A percentile compares a stretch with the other conserved stretches of the same genome.
These are phyloP conservation scores for Cataglyphis albicans DNA, from an alignment of 2,888 invertebrate species.

Conservation along the genomic window DNA sequence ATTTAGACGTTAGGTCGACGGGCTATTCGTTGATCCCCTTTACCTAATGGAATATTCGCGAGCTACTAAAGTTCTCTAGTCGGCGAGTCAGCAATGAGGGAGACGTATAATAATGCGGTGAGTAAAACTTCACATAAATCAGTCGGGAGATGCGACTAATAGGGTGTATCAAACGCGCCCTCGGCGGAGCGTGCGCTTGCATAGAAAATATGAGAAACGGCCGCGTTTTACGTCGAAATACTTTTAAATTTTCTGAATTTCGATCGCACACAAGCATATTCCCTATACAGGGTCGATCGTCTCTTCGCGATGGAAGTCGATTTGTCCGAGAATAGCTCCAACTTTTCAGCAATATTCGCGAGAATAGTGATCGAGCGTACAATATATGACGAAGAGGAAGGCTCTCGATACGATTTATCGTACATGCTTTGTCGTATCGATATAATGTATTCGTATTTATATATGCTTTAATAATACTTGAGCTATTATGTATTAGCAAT, in stretches of 20 bases:
- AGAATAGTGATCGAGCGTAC: conserved; percentile 70
- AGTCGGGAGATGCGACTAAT: conserved; percentile 79
- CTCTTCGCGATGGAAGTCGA: conserved; percentile 71
- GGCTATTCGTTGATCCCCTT: conserved; percentile 68
- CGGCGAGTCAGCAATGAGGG: conserved; percentile 63
- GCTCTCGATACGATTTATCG: conserved; percentile 73
- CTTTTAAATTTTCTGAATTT: conserved; percentile 82
- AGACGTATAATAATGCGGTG: conserved; percentile 74
- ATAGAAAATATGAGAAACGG: conserved; percentile 83
- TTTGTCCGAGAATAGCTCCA: conserved; percentile 79
- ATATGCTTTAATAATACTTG: not conserved
- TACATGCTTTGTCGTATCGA: conserved; percentile 46
- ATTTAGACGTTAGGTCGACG: conserved; percentile 55
- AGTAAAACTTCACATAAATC: conserved; percentile 78
- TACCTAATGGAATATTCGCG: conserved; percentile 65
- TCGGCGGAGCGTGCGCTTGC: conserved; percentile 79
- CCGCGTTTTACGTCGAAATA: conserved; percentile 84
- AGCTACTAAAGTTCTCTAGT: conserved; percentile 51
- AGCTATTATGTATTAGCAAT: not conserved
- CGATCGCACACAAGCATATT: conserved; percentile 79
- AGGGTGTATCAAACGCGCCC: conserved; percentile 83
- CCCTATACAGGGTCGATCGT: conserved; percentile 54
- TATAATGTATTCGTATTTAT: not conserved
- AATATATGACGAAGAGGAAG: conserved; percentile 64
- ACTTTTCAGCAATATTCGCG: conserved; percentile 75